Percentiles rank a stretch among this genome's conserved stretches.
Conservation (phyloP, 2,888 invertebrate species). For the Drosophila kuntzei region DNA sequence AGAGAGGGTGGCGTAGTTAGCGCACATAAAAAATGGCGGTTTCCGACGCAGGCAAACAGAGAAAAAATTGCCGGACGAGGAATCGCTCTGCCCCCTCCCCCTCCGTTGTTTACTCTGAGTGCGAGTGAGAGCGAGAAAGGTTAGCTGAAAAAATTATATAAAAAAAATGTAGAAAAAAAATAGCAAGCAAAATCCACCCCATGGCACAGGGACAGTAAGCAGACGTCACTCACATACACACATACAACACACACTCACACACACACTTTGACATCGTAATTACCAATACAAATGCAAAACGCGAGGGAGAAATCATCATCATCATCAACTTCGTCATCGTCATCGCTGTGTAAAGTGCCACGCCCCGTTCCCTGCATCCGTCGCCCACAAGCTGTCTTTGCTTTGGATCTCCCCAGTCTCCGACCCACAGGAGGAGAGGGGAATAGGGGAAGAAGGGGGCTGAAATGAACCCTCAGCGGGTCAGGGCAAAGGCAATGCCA, state of each 20-base stretch:
- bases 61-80: slow-evolving; percentile 40
- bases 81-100: slow-evolving; percentile 10
- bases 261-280: slow-evolving; percentile 53
- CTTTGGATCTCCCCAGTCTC: slow-evolving; percentile 37
- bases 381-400: slow-evolving; percentile 28
- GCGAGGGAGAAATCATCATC: slow-evolving; percentile 64
- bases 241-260: slow-evolving; percentile 46
- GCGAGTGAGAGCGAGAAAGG: slow-evolving; percentile 32
- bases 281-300: slow-evolving; percentile 73
- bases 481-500: slow-evolving; percentile 38
- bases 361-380: slow-evolving; percentile 8
- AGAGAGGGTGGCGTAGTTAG: slow-evolving; percentile 62
- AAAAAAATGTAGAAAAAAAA: slow-evolving; percentile 64
- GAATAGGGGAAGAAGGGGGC: not conserved
- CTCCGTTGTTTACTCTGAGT: slow-evolving; percentile 12
- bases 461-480: slow-evolving; percentile 43
- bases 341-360: slow-evolving; percentile 7
- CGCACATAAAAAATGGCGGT: slow-evolving; percentile 79
- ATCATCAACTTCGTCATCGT: slow-evolving; percentile 40
- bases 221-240: slow-evolving; percentile 63
- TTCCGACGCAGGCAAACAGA: slow-evolving; percentile 73
- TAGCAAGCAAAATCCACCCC: slow-evolving; percentile 68
- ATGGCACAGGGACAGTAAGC: slow-evolving; percentile 68
- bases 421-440: slow-evolving; percentile 8
- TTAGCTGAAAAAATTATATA: slow-evolving; percentile 35